Conservation (phyloP, 2,113 vertebrate species). For the Salvelinus sp. region DNA sequence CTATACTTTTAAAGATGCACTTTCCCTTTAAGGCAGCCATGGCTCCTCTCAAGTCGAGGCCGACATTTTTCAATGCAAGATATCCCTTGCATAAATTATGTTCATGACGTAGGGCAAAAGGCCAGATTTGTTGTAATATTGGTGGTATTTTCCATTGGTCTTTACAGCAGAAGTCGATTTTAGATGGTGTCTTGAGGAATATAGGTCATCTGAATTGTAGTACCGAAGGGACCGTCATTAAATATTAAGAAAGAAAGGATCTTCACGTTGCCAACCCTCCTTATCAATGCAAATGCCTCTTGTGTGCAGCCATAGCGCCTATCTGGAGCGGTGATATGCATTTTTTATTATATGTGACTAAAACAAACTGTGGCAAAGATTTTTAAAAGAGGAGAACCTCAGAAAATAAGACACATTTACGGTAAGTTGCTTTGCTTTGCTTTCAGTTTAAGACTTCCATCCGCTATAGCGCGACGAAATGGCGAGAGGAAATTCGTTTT, state of each 20-base stretch:
- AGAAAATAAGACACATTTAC: conserved; percentile 59
- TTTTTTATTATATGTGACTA: conserved; percentile 81
- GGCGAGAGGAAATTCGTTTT: conserved; percentile 79
- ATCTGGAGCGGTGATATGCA: conserved; percentile 82
- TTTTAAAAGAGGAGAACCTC: conserved; percentile 58
- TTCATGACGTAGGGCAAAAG: conserved; percentile 97
- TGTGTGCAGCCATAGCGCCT: conserved; percentile 77
- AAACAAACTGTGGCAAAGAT: conserved; percentile 77
- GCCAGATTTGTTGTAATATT: conserved; percentile 82
- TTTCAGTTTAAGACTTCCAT: conserved; percentile 27
- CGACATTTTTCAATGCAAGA: conserved; percentile 85
- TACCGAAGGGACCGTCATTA: conserved; percentile 68
- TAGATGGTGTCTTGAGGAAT: conserved; percentile 50
- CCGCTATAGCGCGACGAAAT: conserved; percentile 61
- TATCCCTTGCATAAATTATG: conserved; percentile 98
- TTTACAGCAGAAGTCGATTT: conserved; percentile 61
- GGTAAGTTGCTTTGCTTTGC: conserved; percentile 73
- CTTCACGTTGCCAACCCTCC: conserved; percentile 69
- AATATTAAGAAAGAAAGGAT: conserved; percentile 73
- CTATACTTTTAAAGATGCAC: conserved; percentile 12
- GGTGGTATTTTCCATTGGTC: conserved; percentile 29
- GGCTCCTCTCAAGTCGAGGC: conserved; percentile 69
- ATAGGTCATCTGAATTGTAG: conserved; percentile 45
- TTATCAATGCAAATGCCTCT: conserved; percentile 85
- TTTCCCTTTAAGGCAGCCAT: conserved; percentile 78